Conservation (phyloP, 2,888 invertebrate species). For the Apotomis betuletana region DNA sequence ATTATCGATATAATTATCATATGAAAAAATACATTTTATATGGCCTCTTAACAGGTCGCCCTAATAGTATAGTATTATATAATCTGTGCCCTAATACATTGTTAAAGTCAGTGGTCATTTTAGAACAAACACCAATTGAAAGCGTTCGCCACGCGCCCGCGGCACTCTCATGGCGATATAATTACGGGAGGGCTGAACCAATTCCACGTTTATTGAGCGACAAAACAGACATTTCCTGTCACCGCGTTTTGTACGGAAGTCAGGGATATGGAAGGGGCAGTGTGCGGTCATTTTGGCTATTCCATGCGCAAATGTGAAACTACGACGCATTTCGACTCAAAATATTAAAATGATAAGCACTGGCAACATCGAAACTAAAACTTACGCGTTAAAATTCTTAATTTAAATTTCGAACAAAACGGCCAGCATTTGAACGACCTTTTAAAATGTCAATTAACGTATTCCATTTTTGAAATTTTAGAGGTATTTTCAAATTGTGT, state of each 20-base stretch:
- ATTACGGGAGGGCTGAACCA: constrained; percentile 48
- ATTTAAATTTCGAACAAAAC: constrained; percentile 43
- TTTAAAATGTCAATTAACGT: not conserved
- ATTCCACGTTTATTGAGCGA: constrained; percentile 54
- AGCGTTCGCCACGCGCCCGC: not conserved
- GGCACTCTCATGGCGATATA: constrained; percentile 44
- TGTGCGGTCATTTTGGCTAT: not conserved
- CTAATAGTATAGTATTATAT: too few species aligned
- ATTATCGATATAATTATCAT: too few species aligned
- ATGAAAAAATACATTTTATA: too few species aligned
- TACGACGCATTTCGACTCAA: not conserved
- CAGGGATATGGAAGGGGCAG: not conserved
- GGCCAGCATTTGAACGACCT: constrained; percentile 3
- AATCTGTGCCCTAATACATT: too few species aligned
- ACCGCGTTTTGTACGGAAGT: not conserved
- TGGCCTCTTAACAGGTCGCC: too few species aligned
- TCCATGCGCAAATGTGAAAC: too few species aligned
- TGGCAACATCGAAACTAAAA: constrained; percentile 35
- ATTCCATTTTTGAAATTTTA: constrained; percentile 53
- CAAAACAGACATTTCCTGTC: constrained; percentile 51
- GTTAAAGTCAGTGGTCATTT: too few species aligned
- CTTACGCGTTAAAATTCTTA: constrained; percentile 30
- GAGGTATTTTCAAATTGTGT: constrained; percentile 56
- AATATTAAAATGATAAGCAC: constrained; percentile 29
- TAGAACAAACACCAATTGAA: too few species aligned